Percentiles rank a stretch among this genome's conserved stretches.
phyloP scores from a whole-genome alignment of 2,113 vertebrate species.

The Petaurus breviceps region DNA sequence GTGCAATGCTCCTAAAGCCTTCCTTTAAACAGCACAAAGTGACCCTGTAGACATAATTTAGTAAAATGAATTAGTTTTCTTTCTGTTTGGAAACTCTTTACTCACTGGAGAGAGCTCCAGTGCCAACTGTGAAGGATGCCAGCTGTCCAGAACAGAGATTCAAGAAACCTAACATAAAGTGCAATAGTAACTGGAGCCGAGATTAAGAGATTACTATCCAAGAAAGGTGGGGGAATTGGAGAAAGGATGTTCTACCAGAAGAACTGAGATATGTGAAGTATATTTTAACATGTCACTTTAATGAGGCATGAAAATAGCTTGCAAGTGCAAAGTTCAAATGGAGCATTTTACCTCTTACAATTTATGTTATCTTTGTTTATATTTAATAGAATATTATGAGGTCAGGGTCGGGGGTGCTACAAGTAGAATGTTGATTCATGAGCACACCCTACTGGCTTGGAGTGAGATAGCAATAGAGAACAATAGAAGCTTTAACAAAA shows the following conservation, averaged over 20 bases:
- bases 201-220: constrained; percentile 6
- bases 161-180: neutral
- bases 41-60: constrained; percentile 19
- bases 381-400: neutral
- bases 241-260: constrained; percentile 20
- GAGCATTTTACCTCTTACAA: constrained; percentile 6
- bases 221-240: neutral
- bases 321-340: neutral
- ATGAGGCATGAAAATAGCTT: constrained; percentile 30
- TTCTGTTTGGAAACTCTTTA: constrained; percentile 25
- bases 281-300: constrained; percentile 33
- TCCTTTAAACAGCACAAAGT: neutral
- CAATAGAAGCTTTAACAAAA: neutral
- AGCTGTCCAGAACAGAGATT: constrained; percentile 33
- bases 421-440: constrained; percentile 44
- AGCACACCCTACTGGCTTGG: constrained; percentile 64
- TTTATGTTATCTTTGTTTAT: constrained; percentile 43
- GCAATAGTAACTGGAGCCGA: constrained; percentile 4
- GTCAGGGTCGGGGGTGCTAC: neutral
- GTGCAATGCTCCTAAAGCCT: neutral
- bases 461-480: constrained; percentile 46
- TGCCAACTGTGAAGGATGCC: constrained; percentile 39
- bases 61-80: constrained; percentile 23
- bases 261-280: neutral
- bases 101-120: constrained; percentile 39